Percentiles rank a stretch among this genome's conserved stretches.
Evolutionary conservation across 2,888 invertebrate genomes (phyloP).

Genomic region (Tachina lurida): DNA sequence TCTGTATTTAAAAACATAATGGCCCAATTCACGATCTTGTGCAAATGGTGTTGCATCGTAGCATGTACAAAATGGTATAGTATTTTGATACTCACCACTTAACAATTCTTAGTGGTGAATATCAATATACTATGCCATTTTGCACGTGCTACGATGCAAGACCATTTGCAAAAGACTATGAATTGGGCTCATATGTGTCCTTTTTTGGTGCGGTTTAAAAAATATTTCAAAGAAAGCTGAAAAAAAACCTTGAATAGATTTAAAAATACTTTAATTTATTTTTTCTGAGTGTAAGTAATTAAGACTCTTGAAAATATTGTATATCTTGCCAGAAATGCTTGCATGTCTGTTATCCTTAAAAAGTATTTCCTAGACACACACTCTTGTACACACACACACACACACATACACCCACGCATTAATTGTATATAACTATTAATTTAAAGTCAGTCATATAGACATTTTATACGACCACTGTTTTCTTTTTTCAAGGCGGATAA

Average conservation of each 20-base stretch:
- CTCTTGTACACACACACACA: constrained; percentile 1
- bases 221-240: not conserved
- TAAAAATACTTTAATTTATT: constrained; percentile 8
- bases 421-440: constrained; percentile 3
- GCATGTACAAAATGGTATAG: too few relatives aligned
- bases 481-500: not conserved
- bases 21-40: too few relatives aligned
- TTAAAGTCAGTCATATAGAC: constrained; percentile 7
- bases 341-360: constrained; percentile 32
- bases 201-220: not conserved
- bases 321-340: constrained; percentile 14
- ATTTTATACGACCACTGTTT: not conserved
- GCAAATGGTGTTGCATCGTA: too few relatives aligned
- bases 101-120: too few relatives aligned
- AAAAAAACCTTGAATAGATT: not conserved
- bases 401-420: constrained; percentile 4
- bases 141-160: too few relatives aligned
- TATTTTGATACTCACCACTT: too few relatives aligned
- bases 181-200: too few relatives aligned
- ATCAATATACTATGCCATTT: too few relatives aligned
- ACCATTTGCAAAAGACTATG: too few relatives aligned
- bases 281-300: constrained; percentile 35
- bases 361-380: constrained; percentile 4
- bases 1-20: too few relatives aligned
- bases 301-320: constrained; percentile 12